Base-by-base conservation (phyloP, 2,113 vertebrate genomes). In the Scomber scombrus region DNA sequence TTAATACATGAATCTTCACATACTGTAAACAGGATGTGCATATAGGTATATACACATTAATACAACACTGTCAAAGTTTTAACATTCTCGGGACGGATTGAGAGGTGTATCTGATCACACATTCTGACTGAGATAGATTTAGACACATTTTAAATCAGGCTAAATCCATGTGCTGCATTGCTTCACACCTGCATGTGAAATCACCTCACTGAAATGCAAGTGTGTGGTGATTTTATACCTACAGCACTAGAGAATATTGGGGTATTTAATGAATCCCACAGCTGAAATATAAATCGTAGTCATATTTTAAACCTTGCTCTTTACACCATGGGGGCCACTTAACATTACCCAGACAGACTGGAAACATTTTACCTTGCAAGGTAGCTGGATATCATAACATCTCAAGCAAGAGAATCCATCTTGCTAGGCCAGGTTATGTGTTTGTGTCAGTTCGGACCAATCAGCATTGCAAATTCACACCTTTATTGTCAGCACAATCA, bases 1-100 rank as follows among this genome's bases (percentile, higher is more conserved):
- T 11, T 56, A 18, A 79, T 56, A 45, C 57, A 61, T 81, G 50
- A 84, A 83, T 86, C 76, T 54, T 80, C 11, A 60, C 45, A 68
- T 50, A 23, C n/a, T 55, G 16, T 57, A 16, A 18, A 60, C 79
- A 70, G n/a, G 26, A 12, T 23, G 40, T 54, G 40, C 62, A 64
- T 26, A 26, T 26, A 26, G 23, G 23, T 26, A 26, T 26, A 26
- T 26, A 15, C 45, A 60, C 55, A 82, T 60, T 64, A 60, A 78
- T 47, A 52, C 61, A 62, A 31, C 49, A 31, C 50, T 13, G 73
- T 78, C 70, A 29, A 19, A 21, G 55, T 21, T 72, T 3, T 29
- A 34, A 16, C n/a, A 18, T 43, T 47, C 43, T 46, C 19, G 11
- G 14, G 73, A 75, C 19, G 78, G 64, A 83, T 82, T 0, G 19